A percentile compares a stretch with the other conserved stretches of the same genome.
These are phyloP conservation scores for Ectemnius continuus DNA, from an alignment of 2,888 invertebrate species.

Conservation along the genomic window DNA sequence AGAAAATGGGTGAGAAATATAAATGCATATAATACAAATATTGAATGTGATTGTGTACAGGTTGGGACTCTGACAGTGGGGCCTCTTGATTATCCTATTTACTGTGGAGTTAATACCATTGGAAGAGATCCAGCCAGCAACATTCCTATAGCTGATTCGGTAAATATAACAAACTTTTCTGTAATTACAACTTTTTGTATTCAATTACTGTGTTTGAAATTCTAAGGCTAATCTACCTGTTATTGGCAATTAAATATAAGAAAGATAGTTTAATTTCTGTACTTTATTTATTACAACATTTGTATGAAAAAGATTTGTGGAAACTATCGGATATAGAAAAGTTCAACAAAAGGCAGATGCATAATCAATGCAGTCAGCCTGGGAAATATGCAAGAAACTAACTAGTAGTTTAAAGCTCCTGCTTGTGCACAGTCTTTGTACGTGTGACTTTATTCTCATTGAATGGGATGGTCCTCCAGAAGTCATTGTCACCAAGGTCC, in stretches of 20 bases:
- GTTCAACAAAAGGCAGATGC: too few species aligned
- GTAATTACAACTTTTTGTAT: neutral
- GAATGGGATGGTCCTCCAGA: constrained; percentile 83
- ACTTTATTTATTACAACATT: neutral
- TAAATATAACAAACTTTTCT: constrained; percentile 38
- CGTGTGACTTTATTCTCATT: constrained; percentile 79
- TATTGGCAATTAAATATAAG: too few species aligned
- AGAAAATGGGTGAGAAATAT: neutral
- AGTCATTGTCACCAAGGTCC: constrained; percentile 81
- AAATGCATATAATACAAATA: neutral
- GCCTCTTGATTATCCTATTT: constrained; percentile 37
- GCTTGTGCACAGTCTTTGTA: neutral
- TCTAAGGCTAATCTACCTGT: too few species aligned
- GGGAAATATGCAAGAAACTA: neutral
- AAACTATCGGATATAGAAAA: neutral
- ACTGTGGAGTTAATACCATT: constrained; percentile 56
- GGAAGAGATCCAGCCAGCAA: constrained; percentile 53
- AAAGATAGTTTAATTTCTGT: neutral
- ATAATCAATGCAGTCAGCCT: too few species aligned
- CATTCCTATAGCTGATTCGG: constrained; percentile 49
- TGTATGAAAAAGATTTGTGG: neutral
- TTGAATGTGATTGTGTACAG: constrained; percentile 30
- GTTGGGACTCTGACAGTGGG: constrained; percentile 50
- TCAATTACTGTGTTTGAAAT: neutral
- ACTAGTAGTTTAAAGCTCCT: constrained; percentile 33